These are phyloP conservation scores for Oryzias javanicus DNA, from an alignment of 2,113 vertebrate genomes.

Conservation along the genomic window DNA sequence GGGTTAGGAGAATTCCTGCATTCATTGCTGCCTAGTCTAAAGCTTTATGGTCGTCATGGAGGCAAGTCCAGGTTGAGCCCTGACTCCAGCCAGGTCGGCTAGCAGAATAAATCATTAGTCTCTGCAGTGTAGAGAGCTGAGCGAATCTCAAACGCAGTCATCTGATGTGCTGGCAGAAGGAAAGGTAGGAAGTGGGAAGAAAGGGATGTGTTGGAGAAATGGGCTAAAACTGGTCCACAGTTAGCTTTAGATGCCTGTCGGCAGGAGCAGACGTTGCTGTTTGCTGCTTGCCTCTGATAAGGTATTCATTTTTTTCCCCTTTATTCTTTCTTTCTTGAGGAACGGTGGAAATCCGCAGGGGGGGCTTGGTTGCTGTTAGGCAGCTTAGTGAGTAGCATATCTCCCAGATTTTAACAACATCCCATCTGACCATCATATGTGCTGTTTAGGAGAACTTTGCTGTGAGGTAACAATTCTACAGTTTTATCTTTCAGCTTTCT, in stretches of 20 bases:
- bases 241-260: slow-evolving; percentile 53
- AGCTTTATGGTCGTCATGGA: slow-evolving; percentile 57
- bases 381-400: slow-evolving; percentile 61
- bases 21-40: slow-evolving; percentile 15
- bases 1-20: slow-evolving; percentile 58
- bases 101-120: slow-evolving; percentile 64
- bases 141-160: slow-evolving; percentile 74
- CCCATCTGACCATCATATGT: slow-evolving; percentile 55
- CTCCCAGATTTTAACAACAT: slow-evolving; percentile 67
- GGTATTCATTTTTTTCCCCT: slow-evolving; percentile 23
- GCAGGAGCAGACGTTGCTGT: slow-evolving; percentile 69
- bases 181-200: slow-evolving; percentile 36
- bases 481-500: slow-evolving; percentile 40
- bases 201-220: slow-evolving; percentile 47
- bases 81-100: slow-evolving; percentile 46
- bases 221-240: slow-evolving; percentile 46
- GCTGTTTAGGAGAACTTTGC: slow-evolving; percentile 44
- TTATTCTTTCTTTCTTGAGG: not conserved
- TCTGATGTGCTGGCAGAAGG: slow-evolving; percentile 56
- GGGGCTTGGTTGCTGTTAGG: slow-evolving; percentile 63
- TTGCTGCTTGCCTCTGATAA: slow-evolving; percentile 56
- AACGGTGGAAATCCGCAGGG: slow-evolving; percentile 24
- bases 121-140: slow-evolving; percentile 74
- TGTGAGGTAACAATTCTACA: slow-evolving; percentile 47
- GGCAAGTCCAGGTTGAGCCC: slow-evolving; percentile 55